These are phyloP conservation scores for Natator depressus DNA, from an alignment of 2,113 vertebrate species.

Conservation along the genomic window DNA sequence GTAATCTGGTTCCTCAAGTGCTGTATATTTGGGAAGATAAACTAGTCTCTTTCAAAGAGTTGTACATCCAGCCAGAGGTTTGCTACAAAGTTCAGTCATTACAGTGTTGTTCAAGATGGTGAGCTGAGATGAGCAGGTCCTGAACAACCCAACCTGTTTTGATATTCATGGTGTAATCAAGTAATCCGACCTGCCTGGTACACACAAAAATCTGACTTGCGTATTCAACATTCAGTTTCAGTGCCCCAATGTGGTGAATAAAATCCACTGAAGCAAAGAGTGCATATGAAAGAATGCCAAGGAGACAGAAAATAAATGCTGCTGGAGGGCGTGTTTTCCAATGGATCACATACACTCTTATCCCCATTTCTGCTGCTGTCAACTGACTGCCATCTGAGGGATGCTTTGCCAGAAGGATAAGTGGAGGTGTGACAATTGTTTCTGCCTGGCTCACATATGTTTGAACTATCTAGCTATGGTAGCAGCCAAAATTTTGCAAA, in stretches of 20 bases:
- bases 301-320: conserved; percentile 63
- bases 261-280: conserved; percentile 56
- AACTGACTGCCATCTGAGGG: neutral
- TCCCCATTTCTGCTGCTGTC: neutral
- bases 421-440: conserved; percentile 1
- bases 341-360: conserved; percentile 24
- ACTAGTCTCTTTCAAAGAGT: conserved; percentile 36
- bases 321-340: conserved; percentile 37
- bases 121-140: neutral
- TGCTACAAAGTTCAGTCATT: conserved; percentile 51
- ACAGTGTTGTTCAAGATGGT: neutral
- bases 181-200: conserved; percentile 62
- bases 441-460: neutral
- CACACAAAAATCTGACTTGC: conserved; percentile 51
- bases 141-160: conserved; percentile 59
- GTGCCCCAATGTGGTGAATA: conserved; percentile 64
- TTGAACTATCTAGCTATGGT: conserved; percentile 4
- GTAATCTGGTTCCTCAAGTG: neutral
- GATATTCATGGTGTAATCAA: conserved; percentile 67
- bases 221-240: conserved; percentile 66
- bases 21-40: neutral
- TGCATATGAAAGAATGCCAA: conserved; percentile 49
- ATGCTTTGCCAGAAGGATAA: neutral
- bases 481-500: neutral
- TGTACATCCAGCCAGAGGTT: conserved; percentile 45